Percentiles rank a stretch among this genome's conserved stretches.
Evolutionary conservation across 2,113 vertebrate genomes (phyloP).

Genomic region (Beaufortia kweichowensis): DNA sequence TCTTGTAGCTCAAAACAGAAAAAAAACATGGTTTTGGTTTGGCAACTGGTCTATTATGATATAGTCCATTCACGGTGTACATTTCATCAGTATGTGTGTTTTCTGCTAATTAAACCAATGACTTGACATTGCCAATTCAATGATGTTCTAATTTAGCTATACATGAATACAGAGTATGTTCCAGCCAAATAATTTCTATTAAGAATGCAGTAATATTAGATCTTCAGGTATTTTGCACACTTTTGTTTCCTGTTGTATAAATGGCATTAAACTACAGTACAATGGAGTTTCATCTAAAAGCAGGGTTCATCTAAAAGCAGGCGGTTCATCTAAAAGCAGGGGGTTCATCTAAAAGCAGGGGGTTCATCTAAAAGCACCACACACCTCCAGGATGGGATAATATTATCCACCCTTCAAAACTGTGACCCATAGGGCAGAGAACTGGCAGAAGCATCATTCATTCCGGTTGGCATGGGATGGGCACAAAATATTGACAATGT

Average conservation of each 20-base stretch:
- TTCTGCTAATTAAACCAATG: too few relatives aligned
- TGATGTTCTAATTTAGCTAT: too few relatives aligned
- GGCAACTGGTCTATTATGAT: background rate
- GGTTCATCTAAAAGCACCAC: constrained; percentile 40
- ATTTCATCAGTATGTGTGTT: too few relatives aligned
- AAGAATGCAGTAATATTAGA: too few relatives aligned
- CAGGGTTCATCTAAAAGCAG: background rate
- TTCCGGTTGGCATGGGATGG: constrained; percentile 63
- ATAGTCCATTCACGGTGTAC: too few relatives aligned
- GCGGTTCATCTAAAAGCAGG: background rate
- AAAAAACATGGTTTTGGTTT: background rate
- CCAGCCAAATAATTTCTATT: too few relatives aligned
- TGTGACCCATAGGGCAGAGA: constrained; percentile 51
- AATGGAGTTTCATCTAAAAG: too few relatives aligned
- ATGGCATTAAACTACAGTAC: too few relatives aligned
- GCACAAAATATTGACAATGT: constrained; percentile 65
- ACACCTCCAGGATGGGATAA: constrained; percentile 46
- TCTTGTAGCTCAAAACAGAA: background rate
- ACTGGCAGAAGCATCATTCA: constrained; percentile 67
- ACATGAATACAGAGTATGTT: too few relatives aligned
- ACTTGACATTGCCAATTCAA: too few relatives aligned
- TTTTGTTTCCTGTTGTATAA: too few relatives aligned
- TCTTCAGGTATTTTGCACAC: too few relatives aligned
- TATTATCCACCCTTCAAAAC: constrained; percentile 42
- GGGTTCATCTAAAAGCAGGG: constrained; percentile 53